These are phyloP conservation scores for Drosophila neotestacea DNA, from an alignment of 2,888 invertebrate species.

Conservation along the genomic window DNA sequence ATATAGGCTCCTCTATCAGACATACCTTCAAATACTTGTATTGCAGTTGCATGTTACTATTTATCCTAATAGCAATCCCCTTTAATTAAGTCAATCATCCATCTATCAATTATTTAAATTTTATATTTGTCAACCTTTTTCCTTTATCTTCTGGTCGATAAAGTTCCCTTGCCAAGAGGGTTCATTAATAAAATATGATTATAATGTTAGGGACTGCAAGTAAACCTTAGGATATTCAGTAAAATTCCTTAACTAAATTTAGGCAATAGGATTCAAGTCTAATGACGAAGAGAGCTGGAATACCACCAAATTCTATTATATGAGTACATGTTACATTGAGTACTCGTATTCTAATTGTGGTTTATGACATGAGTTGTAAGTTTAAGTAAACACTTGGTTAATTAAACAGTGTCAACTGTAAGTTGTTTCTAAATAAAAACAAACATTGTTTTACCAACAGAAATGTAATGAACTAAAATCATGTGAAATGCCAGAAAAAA, in stretches of 20 bases:
- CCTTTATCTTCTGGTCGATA: neutral
- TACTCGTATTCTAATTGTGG: neutral
- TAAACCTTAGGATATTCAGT: too few species aligned
- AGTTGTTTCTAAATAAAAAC: neutral
- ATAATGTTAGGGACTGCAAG: too few species aligned
- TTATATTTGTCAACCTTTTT: too few species aligned
- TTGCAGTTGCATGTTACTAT: conserved; percentile 7
- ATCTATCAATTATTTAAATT: neutral
- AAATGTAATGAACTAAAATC: conserved; percentile 8
- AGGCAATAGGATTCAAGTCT: too few species aligned
- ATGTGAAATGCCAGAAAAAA: neutral
- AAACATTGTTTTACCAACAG: conserved; percentile 8
- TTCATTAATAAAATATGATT: too few species aligned
- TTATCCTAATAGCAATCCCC: neutral
- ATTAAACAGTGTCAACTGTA: conserved; percentile 4
- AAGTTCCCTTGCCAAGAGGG: too few species aligned
- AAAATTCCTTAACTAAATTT: too few species aligned
- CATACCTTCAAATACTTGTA: neutral
- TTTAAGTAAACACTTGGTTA: neutral
- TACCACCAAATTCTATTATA: neutral
- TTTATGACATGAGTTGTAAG: neutral
- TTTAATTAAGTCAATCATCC: neutral
- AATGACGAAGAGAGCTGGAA: neutral
- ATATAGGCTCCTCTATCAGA: neutral
- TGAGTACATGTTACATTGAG: too few species aligned